These are phyloP conservation scores for Andricus quercusramuli DNA, from an alignment of 2,888 invertebrate species.

Conservation along the genomic window DNA sequence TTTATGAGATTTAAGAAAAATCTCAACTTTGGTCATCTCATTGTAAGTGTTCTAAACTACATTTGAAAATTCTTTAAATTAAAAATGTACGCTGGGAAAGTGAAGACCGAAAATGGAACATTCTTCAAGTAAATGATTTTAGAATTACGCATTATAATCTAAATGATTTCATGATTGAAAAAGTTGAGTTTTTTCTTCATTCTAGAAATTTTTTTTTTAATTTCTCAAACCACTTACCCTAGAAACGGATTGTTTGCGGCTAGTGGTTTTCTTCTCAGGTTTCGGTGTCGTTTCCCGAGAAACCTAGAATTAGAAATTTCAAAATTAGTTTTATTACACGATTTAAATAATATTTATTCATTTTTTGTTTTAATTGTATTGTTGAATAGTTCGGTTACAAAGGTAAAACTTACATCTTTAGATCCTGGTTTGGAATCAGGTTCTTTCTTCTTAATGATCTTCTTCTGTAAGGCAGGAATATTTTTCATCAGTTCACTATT, in stretches of 20 bases:
- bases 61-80: too few relatives aligned
- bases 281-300: slow-evolving; percentile 67
- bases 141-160: too few relatives aligned
- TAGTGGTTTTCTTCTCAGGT: slow-evolving; percentile 66
- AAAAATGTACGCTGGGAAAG: too few relatives aligned
- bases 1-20: too few relatives aligned
- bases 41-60: too few relatives aligned
- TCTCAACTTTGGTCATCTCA: too few relatives aligned
- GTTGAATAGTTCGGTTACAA: background rate
- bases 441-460: slow-evolving; percentile 68
- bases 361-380: background rate
- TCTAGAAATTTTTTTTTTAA: background rate
- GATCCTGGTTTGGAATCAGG: slow-evolving; percentile 66
- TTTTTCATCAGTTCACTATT: background rate
- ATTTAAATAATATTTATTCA: background rate
- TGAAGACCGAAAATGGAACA: too few relatives aligned
- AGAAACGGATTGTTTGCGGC: slow-evolving; percentile 71
- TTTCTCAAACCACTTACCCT: slow-evolving; percentile 59
- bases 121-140: too few relatives aligned
- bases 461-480: slow-evolving; percentile 58
- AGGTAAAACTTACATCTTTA: slow-evolving; percentile 61
- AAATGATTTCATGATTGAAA: too few relatives aligned
- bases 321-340: background rate
- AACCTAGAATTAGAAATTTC: slow-evolving; percentile 36
- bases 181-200: too few relatives aligned